These are phyloP conservation scores for Pseudomyrmex flavicornis DNA, from an alignment of 1,140 invertebrate genomes.

Conservation along the genomic window DNA sequence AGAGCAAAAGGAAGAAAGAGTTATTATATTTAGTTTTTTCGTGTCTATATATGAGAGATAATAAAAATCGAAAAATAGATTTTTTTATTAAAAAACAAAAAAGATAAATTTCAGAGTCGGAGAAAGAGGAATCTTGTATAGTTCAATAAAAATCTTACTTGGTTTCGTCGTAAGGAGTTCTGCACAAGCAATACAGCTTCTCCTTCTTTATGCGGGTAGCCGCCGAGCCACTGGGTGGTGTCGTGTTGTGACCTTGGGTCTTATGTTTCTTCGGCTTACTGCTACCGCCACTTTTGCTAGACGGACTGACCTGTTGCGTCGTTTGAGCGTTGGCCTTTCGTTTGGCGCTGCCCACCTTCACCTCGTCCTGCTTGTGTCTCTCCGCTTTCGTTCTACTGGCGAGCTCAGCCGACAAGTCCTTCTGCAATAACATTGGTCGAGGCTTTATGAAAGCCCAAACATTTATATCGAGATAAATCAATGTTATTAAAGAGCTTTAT, in stretches of 20 bases:
- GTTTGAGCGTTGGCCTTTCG: slow-evolving; percentile 86
- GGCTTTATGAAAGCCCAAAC: slow-evolving; percentile 25
- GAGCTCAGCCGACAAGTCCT: slow-evolving; percentile 89
- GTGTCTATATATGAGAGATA: too few species aligned
- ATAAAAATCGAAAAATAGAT: too few species aligned
- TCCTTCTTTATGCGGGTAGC: slow-evolving; percentile 88
- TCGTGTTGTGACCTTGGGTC: slow-evolving; percentile 74
- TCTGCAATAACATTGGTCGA: slow-evolving; percentile 81
- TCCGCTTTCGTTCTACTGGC: slow-evolving; percentile 89
- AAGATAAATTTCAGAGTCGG: too few species aligned
- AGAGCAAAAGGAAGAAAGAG: neutral
- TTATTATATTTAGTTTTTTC: neutral
- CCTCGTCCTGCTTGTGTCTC: slow-evolving; percentile 90
- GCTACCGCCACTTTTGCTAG: slow-evolving; percentile 68
- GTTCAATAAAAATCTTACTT: slow-evolving; percentile 87
- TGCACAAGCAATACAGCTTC: slow-evolving; percentile 96
- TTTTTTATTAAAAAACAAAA: too few species aligned
- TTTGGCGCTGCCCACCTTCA: slow-evolving; percentile 86
- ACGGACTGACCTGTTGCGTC: slow-evolving; percentile 83
- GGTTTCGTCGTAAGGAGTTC: slow-evolving; percentile 97
- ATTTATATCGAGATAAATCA: slow-evolving; percentile 31
- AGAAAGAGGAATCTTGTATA: neutral
- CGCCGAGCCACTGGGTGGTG: slow-evolving; percentile 77
- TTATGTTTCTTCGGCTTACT: slow-evolving; percentile 81
- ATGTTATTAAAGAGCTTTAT: neutral